These are phyloP conservation scores for Spisula solida DNA, from an alignment of 2,888 invertebrate species.

Conservation along the genomic window DNA sequence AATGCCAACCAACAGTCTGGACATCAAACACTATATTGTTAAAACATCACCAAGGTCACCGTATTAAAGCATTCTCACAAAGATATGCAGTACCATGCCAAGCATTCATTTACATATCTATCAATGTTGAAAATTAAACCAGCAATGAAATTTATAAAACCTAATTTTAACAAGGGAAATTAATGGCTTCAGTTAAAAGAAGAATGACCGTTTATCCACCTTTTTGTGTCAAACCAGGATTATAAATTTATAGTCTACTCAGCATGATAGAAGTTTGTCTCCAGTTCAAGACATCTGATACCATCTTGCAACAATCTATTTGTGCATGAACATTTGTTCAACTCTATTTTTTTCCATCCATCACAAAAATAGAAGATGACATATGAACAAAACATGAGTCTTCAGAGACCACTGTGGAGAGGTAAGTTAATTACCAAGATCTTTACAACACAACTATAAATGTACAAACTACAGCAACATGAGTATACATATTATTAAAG, in stretches of 20 bases:
- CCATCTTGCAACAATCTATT: slow-evolving; percentile 1
- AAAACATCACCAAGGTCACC: too few relatives aligned
- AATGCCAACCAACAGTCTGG: too few relatives aligned
- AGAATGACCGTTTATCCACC: slow-evolving; percentile 1
- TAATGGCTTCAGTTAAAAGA: neutral
- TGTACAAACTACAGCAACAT: too few relatives aligned
- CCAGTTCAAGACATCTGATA: neutral
- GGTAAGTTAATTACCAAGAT: neutral
- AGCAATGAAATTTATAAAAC: neutral
- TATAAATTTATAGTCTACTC: slow-evolving; percentile 4
- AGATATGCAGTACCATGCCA: neutral
- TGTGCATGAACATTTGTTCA: neutral
- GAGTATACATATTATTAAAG: too few relatives aligned
- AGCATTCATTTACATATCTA: neutral
- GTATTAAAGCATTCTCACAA: too few relatives aligned
- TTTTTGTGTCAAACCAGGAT: slow-evolving; percentile 1
- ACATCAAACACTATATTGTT: too few relatives aligned
- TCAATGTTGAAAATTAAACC: neutral
- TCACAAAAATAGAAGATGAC: neutral
- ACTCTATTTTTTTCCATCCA: neutral
- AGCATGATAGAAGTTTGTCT: neutral
- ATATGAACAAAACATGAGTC: neutral
- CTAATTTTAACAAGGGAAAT: neutral
- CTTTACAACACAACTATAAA: neutral
- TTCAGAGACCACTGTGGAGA: neutral